Evolutionary conservation across 2,888 invertebrate genomes (phyloP), one percentile per base, ranked within the genome.

Genomic region (Ephialtes manifestator): DNA sequence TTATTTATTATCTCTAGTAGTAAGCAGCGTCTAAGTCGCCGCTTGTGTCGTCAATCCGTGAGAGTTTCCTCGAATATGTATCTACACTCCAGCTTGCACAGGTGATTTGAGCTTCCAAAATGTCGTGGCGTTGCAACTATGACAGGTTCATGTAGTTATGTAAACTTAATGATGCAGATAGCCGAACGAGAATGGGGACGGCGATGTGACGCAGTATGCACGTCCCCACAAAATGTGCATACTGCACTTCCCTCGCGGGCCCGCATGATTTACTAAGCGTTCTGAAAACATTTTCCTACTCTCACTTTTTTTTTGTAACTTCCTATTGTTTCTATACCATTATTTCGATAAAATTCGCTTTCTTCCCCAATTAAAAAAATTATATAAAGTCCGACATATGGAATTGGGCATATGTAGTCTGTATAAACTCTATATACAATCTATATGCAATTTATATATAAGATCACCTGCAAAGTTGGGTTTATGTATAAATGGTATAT

Each of bases 81-180:
- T 74, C 58, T n/a, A 28, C 55, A 11, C 39, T 13, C 39, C 35
- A 18, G 20, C 53, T 74, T 39, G 39, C 2, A 20, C 2, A 43
- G 51, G 43, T 58, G 48, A 74, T 58, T 58, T 2, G 74, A 79
- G 75, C 80, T 67, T 89, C 91, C 92, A 87, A 93, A 93, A 93
- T 91, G 91, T 91, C 89, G 72, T 48, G 35, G 60, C 28, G 60
- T 31, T 48, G 74, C 71, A 60, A 43, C 89, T 89, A 89, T 90
- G 92, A 92, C 92, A 90, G 91, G 91, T 92, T 92, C 91, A 89
- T 89, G 91, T 89, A 92, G 92, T 93, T 93, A 92, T 91, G 92
- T 92, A 93, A 93, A 92, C 91, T 91, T 92, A 89, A 91, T 91
- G 92, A 92, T 92, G 92, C 90, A 91, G 91, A 92, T 92, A 91